phyloP scores from a whole-genome alignment of 2,797 vertebrate genomes.

The Sylvilagus floridanus region DNA sequence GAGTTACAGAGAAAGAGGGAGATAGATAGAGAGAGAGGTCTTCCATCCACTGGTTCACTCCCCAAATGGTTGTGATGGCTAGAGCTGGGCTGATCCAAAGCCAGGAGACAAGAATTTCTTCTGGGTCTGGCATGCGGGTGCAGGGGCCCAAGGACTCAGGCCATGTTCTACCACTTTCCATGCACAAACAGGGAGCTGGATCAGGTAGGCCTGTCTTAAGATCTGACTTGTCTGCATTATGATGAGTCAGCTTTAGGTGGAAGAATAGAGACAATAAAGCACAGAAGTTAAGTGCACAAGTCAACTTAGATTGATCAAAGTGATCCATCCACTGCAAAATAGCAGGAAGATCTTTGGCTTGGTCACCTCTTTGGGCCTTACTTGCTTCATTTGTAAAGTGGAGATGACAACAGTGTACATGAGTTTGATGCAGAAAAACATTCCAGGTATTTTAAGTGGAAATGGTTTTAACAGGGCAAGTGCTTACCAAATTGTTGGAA shows the following conservation, averaged over 20 bases:
- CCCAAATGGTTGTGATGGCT: too few relatives aligned
- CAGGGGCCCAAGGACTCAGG: too few relatives aligned
- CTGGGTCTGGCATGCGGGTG: too few relatives aligned
- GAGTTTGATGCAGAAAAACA: conserved; percentile 15
- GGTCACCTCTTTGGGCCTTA: not conserved
- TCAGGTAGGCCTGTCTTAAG: not conserved
- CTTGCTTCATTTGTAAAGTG: not conserved
- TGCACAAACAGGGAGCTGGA: too few relatives aligned
- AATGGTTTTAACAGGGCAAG: not conserved
- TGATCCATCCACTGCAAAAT: not conserved
- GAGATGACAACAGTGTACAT: not conserved
- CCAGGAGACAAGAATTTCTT: too few relatives aligned
- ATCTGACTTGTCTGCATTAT: not conserved
- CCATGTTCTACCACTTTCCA: too few relatives aligned
- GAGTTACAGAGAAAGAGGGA: not conserved
- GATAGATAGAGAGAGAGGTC: too few relatives aligned
- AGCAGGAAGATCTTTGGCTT: not conserved
- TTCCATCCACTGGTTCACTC: too few relatives aligned
- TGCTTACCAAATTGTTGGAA: not conserved
- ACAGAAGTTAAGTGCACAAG: not conserved
- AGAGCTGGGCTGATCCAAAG: too few relatives aligned
- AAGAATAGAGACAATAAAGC: not conserved
- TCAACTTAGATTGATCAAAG: too few relatives aligned
- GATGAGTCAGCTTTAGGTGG: not conserved
- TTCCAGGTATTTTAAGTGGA: conserved; percentile 28